These are phyloP conservation scores for Manis pentadactyla DNA, from an alignment of 2,797 vertebrate genomes.

Conservation along the genomic window DNA sequence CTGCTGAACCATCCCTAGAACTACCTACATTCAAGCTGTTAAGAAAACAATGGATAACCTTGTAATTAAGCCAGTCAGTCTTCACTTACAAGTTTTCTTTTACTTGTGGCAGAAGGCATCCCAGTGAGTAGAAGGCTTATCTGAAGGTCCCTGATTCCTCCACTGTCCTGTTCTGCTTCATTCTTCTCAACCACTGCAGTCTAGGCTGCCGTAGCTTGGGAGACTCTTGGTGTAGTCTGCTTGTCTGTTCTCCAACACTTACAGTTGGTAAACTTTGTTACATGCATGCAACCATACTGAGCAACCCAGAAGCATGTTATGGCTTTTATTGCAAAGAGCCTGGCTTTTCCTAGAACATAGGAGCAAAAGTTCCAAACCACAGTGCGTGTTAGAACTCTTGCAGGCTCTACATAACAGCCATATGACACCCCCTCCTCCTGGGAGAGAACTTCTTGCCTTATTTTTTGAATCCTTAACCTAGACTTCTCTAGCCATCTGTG, in stretches of 20 bases:
- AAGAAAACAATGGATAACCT: background rate
- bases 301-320: background rate
- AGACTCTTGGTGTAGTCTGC: background rate
- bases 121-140: background rate
- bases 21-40: background rate
- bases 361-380: background rate
- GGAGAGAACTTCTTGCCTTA: background rate
- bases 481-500: background rate
- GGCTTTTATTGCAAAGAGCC: background rate
- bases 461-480: background rate
- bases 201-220: background rate
- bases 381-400: background rate
- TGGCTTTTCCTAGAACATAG: background rate
- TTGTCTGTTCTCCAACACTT: background rate
- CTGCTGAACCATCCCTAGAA: background rate
- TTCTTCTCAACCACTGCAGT: background rate
- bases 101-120: background rate
- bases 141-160: background rate
- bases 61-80: background rate
- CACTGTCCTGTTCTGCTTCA: no score
- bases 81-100: background rate
- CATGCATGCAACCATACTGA: background rate
- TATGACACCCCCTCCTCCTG: background rate
- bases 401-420: background rate
- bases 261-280: background rate